Evolutionary conservation across 2,113 vertebrate genomes (phyloP).

Genomic region (Phalacrocorax pelagicus): DNA sequence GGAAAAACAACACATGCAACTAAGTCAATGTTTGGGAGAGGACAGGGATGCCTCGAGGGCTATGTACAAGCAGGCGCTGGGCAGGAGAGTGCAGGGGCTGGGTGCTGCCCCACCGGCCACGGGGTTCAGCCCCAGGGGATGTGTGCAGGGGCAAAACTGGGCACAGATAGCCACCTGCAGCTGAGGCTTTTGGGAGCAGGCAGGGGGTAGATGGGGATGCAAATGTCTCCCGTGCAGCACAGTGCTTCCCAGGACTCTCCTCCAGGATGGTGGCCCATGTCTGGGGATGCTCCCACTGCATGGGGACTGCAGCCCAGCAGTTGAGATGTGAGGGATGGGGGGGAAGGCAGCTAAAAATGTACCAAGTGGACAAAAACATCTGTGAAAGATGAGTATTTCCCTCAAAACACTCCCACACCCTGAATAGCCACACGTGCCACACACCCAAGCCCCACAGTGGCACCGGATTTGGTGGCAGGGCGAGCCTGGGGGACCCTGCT

Average conservation of each 20-base stretch:
- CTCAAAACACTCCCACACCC: background rate
- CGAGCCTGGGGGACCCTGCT: background rate
- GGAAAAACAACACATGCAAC: constrained; percentile 7
- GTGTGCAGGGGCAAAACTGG: background rate
- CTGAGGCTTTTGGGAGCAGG: background rate
- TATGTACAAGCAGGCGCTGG: constrained; percentile 46
- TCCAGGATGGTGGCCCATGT: background rate
- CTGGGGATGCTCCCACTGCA: background rate
- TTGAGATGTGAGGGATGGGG: background rate
- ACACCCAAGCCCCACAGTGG: background rate
- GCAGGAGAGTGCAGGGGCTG: background rate
- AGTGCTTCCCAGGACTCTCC: background rate
- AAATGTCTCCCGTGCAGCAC: background rate
- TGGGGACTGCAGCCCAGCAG: background rate
- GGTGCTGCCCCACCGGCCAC: fast-evolving
- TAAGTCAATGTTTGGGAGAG: background rate
- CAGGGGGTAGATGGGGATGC: background rate
- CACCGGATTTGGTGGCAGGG: background rate
- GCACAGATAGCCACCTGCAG: fast-evolving
- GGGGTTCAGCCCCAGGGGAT: background rate
- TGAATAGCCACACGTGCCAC: background rate
- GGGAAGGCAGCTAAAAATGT: background rate
- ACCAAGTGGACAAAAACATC: background rate
- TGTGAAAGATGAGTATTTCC: background rate
- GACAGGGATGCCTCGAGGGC: background rate